Base-by-base conservation (phyloP, 2,797 vertebrate species). In the Syngnathus rostellatus region DNA sequence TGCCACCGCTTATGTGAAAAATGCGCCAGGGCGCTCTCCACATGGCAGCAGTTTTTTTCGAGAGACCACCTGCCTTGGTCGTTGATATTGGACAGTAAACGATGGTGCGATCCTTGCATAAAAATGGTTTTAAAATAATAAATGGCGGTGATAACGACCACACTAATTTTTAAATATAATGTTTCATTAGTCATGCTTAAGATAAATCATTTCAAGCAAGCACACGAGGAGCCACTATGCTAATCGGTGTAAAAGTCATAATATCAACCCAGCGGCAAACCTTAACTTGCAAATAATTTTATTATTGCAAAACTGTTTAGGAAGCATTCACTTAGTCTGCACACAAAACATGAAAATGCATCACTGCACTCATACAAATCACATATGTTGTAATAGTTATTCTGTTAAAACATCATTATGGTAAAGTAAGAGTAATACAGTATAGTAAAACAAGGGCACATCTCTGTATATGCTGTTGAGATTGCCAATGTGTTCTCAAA, bases 241-340 rank as follows among this genome's bases (percentile, higher is more conserved):
- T 19, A 39, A 11, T 4, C 9, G n/a, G 39, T 40, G 37, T n/a
- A 41, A 14, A 62, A 41, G 39, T 51, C n/a, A 12, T 16, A 21
- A 61, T 7, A 2, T 39, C 65, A 62, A 40, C 67, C 57, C 48
- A 64, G 39, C 23, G 43, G 48, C 41, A 60, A 31, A 39, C 19
- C 25, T 50, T 65, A 60, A 79, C 37, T 80, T 83, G 77, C 78
- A 81, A 86, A 85, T 69, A 71, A 62, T 78, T 88, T 87, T 87
- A 83, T 88, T 90, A 84, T 87, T 88, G 84, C 86, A 86, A 85
- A 88, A 84, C 83, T 60, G 57, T 59, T 19, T 40, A 39, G 58
- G 58, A 60, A 39, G 58, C 37, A 60, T 40, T 39, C 17, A 11
- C 54, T 57, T 57, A 8, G 19, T 21, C 50, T 51, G 54, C 54